Percentiles rank a stretch among this genome's conserved stretches.
Conservation (phyloP, 2,888 invertebrate species). For the Carcina quercana region DNA sequence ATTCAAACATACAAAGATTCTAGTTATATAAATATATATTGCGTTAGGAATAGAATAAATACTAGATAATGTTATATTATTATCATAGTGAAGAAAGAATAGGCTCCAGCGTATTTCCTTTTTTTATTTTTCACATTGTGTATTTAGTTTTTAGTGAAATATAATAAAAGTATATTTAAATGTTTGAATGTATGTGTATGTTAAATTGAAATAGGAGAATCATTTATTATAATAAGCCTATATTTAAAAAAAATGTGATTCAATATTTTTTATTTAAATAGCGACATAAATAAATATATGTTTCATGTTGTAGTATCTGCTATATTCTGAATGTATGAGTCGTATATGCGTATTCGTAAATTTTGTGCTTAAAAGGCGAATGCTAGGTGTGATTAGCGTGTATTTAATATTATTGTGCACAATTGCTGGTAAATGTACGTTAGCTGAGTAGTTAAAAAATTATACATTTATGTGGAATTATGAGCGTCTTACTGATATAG, state of each 20-base stretch:
- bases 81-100: too few species aligned
- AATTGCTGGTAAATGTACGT: slow-evolving; percentile 38
- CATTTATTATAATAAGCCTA: slow-evolving; percentile 31
- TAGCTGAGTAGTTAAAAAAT: slow-evolving; percentile 34
- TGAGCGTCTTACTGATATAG: slow-evolving; percentile 17
- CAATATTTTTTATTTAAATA: slow-evolving; percentile 40
- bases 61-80: too few species aligned
- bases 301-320: neutral
- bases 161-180: slow-evolving; percentile 8
- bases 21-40: too few species aligned
- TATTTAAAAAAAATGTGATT: slow-evolving; percentile 56
- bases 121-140: neutral
- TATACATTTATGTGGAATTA: slow-evolving; percentile 26
- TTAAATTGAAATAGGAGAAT: slow-evolving; percentile 19
- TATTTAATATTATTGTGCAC: slow-evolving; percentile 30
- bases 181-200: slow-evolving; percentile 29
- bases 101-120: too few species aligned
- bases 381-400: slow-evolving; percentile 29
- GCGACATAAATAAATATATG: slow-evolving; percentile 23
- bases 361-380: slow-evolving; percentile 26
- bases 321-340: slow-evolving; percentile 3
- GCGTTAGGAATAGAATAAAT: too few species aligned
- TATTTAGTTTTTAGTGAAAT: slow-evolving; percentile 5
- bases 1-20: too few species aligned
- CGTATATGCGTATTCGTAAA: slow-evolving; percentile 12